Conservation (phyloP, 2,888 invertebrate species). For the Ligdia adustata region DNA sequence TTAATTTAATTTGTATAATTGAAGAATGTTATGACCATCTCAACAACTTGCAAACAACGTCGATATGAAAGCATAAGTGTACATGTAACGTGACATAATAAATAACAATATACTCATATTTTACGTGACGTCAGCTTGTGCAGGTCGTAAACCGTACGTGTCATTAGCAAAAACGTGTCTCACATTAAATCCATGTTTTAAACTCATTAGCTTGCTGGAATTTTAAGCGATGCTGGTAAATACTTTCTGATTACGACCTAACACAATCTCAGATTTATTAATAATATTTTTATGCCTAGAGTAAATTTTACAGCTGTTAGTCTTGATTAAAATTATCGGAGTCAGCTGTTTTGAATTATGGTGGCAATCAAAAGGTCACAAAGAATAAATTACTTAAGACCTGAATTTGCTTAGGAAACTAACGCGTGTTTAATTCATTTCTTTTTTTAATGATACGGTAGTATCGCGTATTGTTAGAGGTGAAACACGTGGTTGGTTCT, state of each 20-base stretch:
- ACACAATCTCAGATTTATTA: conserved; percentile 47
- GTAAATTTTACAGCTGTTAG: conserved; percentile 31
- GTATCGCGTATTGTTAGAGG: no score
- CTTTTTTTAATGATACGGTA: no score
- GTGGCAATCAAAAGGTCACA: no score
- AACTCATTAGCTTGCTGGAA: conserved; percentile 20
- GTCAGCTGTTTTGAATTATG: conserved; percentile 6
- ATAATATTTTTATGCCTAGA: conserved; percentile 37
- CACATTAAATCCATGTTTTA: conserved; percentile 26
- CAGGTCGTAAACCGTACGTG: conserved; percentile 19
- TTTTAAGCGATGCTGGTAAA: conserved; percentile 26
- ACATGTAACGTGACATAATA: conserved; percentile 1
- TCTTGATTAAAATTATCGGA: neutral
- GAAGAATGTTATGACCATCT: no score
- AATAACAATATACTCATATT: neutral
- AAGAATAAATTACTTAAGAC: no score
- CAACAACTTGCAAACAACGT: no score
- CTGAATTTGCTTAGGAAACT: no score
- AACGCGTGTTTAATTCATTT: no score
- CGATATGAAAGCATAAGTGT: no score
- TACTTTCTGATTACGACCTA: conserved; percentile 48
- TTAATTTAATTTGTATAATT: no score
- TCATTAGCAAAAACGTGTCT: no score
- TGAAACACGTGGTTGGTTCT: no score
- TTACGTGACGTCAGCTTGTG: conserved; percentile 7